These are phyloP conservation scores for Apotomis capreana DNA, from an alignment of 2,888 invertebrate species.

Conservation along the genomic window DNA sequence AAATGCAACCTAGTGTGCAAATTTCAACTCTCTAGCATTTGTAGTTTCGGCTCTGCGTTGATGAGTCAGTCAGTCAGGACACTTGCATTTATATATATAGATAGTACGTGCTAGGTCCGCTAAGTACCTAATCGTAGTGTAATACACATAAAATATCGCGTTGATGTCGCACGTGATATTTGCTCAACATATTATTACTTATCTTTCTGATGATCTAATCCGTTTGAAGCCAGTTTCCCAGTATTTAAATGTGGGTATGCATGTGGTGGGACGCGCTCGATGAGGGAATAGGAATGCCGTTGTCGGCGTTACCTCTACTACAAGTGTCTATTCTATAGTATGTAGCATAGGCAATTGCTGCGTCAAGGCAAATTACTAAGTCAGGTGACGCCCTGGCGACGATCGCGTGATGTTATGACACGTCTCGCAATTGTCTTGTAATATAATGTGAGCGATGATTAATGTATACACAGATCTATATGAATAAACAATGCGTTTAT, in stretches of 20 bases:
- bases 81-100: no score
- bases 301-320: background rate
- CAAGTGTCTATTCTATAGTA: constrained; percentile 12
- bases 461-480: constrained; percentile 9
- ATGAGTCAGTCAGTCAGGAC: no score
- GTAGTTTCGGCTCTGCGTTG: no score
- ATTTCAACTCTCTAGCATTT: no score
- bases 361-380: constrained; percentile 34
- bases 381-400: constrained; percentile 28
- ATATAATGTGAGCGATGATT: constrained; percentile 8
- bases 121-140: background rate
- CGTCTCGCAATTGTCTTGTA: constrained; percentile 19
- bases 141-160: background rate
- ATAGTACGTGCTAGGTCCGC: no score
- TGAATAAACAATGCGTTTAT: background rate
- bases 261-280: background rate
- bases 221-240: background rate
- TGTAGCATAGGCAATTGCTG: constrained; percentile 2
- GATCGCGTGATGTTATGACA: constrained; percentile 38
- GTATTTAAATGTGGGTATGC: constrained; percentile 4
- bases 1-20: no score
- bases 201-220: constrained; percentile 5
- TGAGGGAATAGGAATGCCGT: constrained; percentile 15
- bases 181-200: background rate
- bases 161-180: background rate